Conservation (phyloP, 2,888 invertebrate genomes). For the Spatulosminthurus flaviceps region DNA sequence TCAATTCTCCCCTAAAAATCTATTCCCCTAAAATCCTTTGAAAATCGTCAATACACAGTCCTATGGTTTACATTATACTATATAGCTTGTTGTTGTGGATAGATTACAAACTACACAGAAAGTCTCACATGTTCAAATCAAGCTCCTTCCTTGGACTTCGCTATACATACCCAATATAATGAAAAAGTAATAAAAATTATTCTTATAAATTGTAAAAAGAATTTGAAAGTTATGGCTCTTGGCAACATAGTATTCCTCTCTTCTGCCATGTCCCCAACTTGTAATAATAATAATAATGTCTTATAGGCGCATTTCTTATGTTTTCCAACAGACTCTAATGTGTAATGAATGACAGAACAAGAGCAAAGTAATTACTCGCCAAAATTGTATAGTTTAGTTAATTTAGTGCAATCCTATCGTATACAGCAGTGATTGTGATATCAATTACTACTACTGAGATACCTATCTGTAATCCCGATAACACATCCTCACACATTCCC, state of each 20-base stretch:
- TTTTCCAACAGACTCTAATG: neutral
- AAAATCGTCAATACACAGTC: too few relatives aligned
- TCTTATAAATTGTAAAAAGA: slow-evolving; percentile 14
- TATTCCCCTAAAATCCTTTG: neutral
- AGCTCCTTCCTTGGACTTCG: too few relatives aligned
- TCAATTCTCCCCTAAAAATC: neutral
- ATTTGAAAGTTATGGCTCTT: slow-evolving; percentile 23
- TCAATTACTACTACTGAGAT: neutral
- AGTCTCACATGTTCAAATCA: too few relatives aligned
- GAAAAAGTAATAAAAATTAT: too few relatives aligned
- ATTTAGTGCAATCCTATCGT: too few relatives aligned
- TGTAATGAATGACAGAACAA: slow-evolving; percentile 34
- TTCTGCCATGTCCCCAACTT: neutral
- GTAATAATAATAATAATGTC: too few relatives aligned
- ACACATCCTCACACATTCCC: too few relatives aligned
- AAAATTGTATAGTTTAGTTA: slow-evolving; percentile 14
- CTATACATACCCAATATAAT: too few relatives aligned
- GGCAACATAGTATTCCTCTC: neutral
- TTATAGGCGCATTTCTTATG: neutral
- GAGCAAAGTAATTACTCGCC: slow-evolving; percentile 36
- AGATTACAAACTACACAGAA: too few relatives aligned
- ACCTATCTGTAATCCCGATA: too few relatives aligned
- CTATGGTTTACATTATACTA: too few relatives aligned
- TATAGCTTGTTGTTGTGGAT: too few relatives aligned
- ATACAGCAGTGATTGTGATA: neutral